Evolutionary conservation across 2,888 invertebrate genomes (phyloP), one percentile per base, ranked within the genome.

Genomic region (Agrochola macilenta): DNA sequence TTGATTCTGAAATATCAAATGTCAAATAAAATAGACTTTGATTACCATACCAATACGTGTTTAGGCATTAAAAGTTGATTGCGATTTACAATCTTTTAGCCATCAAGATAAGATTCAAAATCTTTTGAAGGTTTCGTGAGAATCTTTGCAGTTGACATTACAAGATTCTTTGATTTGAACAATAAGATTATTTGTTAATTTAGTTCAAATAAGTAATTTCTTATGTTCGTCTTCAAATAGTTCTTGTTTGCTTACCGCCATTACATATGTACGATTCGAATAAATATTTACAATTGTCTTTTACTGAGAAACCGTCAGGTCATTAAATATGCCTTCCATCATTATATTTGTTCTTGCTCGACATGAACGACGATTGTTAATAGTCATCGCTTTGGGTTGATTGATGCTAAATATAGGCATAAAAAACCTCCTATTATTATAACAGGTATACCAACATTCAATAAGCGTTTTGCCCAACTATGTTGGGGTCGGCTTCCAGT

Each of bases 1-100:
- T 88, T 87, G 76, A 77, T 79, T 82, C 71, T 71, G 78, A 65
- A 82, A 84, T 87, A 79, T 87, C 82, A 84, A 83, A 86, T 88
- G 78, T 88, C 88, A 78, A 76, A 87, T 77, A 78, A 79, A 86
- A 88, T 81, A 74, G 70, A 69, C 30, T 78, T 65, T 64, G 81
- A 82, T 82, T 78, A 69, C 69, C 69, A 70, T 77, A 66, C 72
- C 69, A 79, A 79, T 61, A 79, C 43, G 61, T 71, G 46, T 82
- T 79, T 69, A 52, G 9, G 20, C 20, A 60, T 17, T 12, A 14
- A 14, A 30, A 20, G 7, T 1, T n/a, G 1, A 2, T 49, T 23
- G 43, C 2, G 26, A 26, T 75, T 71, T 54, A 17, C 20, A 63
- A 23, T 49, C 0, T 0, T 4, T 0, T 0, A 0, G 0, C 0